A percentile compares a stretch with the other conserved stretches of the same genome.
Conservation (phyloP, 2,888 invertebrate species). For the Plusia festucae region DNA sequence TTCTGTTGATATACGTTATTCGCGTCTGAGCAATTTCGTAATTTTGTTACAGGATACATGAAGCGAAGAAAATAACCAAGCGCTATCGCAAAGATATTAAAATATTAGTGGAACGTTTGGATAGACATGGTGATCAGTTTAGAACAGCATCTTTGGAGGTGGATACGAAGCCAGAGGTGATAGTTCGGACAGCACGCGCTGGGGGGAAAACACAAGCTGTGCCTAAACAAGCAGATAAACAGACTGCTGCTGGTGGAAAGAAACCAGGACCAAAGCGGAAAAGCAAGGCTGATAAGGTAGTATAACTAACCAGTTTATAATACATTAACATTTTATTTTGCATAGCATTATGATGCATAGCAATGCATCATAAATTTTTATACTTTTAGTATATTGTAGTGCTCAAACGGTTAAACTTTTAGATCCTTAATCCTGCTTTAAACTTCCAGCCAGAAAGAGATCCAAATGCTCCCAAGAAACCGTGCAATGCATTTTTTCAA, state of each 20-base stretch:
- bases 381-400: background rate
- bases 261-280: constrained; percentile 89
- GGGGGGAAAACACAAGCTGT: constrained; percentile 69
- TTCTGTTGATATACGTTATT: constrained; percentile 51
- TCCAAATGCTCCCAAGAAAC: constrained; percentile 94
- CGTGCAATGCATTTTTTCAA: constrained; percentile 94
- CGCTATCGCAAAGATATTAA: constrained; percentile 92
- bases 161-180: constrained; percentile 80
- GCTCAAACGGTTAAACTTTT: no score
- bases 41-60: constrained; percentile 90
- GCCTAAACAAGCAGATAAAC: constrained; percentile 77
- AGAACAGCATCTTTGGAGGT: constrained; percentile 90
- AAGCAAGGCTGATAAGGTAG: constrained; percentile 90
- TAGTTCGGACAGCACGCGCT: constrained; percentile 66
- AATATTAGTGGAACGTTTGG: constrained; percentile 91
- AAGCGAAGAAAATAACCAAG: constrained; percentile 92
- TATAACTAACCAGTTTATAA: background rate
- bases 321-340: no score
- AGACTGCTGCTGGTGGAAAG: constrained; percentile 71
- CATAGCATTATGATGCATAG: no score
- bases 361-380: no score
- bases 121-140: constrained; percentile 92
- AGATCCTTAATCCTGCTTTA: background rate
- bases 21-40: constrained; percentile 51
- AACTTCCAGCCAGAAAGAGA: constrained; percentile 87